A percentile compares a stretch with the other conserved stretches of the same genome.
These are phyloP conservation scores for Luffia ferchaultella DNA, from an alignment of 2,888 invertebrate genomes.

Conservation along the genomic window DNA sequence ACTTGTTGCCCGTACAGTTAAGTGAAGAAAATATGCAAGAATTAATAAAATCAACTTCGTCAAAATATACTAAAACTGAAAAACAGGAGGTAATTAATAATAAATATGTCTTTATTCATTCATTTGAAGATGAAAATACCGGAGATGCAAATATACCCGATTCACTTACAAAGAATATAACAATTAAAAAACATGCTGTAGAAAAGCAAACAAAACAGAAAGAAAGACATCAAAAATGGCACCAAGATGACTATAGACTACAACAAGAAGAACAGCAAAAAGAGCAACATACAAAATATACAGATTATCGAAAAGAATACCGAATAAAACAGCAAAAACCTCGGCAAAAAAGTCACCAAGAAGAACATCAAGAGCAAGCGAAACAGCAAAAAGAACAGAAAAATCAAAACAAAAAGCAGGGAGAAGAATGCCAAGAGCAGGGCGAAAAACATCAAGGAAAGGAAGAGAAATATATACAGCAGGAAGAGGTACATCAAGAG, in stretches of 20 bases:
- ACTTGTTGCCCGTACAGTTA: conserved; percentile 5
- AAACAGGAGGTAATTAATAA: no score
- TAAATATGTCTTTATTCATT: no score
- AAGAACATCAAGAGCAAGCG: conserved; percentile 6
- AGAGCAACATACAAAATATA: conserved; percentile 2
- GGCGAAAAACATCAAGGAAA: no score
- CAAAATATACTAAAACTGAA: no score
- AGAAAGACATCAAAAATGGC: conserved; percentile 5
- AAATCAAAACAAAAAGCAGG: conserved; percentile 1
- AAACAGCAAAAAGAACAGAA: conserved; percentile 1
- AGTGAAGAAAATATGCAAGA: conserved; percentile 5
- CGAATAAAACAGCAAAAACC: conserved; percentile 4
- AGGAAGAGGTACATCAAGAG: not conserved
- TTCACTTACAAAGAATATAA: conserved; percentile 1
- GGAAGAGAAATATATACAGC: conserved; percentile 1
- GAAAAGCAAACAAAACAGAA: conserved; percentile 6
- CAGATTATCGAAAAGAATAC: conserved; percentile 4
- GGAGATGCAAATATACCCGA: conserved; percentile 1
- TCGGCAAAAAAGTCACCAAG: conserved; percentile 1
- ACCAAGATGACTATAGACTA: conserved; percentile 3
- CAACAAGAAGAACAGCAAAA: conserved; percentile 5
- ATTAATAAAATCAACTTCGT: conserved; percentile 4
- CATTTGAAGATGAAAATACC: conserved; percentile 3
- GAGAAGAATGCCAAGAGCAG: conserved; percentile 1
- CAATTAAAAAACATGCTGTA: conserved; percentile 1